Evolutionary conservation across 1,140 invertebrate species (phyloP).

Genomic region (Babylonia areolata): DNA sequence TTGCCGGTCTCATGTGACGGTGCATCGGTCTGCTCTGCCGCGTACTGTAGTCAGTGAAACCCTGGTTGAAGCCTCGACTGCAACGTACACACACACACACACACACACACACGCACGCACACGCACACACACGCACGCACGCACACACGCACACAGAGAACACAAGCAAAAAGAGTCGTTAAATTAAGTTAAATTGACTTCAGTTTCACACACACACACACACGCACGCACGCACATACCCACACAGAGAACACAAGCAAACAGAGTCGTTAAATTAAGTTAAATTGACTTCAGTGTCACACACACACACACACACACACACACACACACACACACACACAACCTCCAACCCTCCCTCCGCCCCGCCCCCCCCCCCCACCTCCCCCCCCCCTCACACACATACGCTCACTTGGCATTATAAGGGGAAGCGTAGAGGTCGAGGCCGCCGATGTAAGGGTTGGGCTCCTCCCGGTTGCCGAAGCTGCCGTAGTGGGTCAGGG

Average conservation of each 20-base stretch:
- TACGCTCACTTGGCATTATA: constrained; percentile 33
- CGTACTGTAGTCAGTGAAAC: constrained; percentile 26
- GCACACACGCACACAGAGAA: background rate
- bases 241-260: background rate
- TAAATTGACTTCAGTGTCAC: background rate
- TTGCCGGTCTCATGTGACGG: constrained; percentile 11
- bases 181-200: background rate
- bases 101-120: background rate
- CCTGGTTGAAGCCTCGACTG: constrained; percentile 33
- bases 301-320: background rate
- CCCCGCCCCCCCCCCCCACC: too few species aligned
- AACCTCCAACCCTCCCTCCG: too few species aligned
- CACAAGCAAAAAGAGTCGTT: background rate
- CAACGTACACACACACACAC: background rate
- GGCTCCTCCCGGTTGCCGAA: constrained; percentile 16
- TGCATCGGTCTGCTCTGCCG: constrained; percentile 38
- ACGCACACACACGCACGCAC: background rate
- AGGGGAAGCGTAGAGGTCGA: constrained; percentile 34
- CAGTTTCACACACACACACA: background rate
- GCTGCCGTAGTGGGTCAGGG: constrained; percentile 18
- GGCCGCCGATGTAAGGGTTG: constrained; percentile 21
- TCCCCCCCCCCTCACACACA: background rate
- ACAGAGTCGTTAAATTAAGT: background rate
- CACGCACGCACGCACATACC: background rate
- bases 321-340: background rate